Conservation (phyloP, 2,888 invertebrate genomes). For the Cantharis rufa region DNA sequence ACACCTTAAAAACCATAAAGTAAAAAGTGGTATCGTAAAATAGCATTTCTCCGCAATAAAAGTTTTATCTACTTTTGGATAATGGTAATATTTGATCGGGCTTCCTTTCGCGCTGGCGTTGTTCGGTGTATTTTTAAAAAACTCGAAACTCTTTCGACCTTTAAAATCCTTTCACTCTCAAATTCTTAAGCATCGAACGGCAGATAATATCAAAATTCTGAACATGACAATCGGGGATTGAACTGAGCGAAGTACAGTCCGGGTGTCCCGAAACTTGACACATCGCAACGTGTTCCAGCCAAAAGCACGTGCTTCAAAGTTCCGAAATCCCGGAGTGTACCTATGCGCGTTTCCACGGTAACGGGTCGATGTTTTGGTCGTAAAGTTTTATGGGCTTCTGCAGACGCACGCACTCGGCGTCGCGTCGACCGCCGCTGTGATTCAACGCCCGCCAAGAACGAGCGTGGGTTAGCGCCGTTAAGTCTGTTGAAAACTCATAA, state of each 20-base stretch:
- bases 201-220: conserved; percentile 48
- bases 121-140: neutral
- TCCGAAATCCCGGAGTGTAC: conserved; percentile 34
- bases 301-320: conserved; percentile 22
- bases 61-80: neutral
- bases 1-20: neutral
- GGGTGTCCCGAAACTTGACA: conserved; percentile 10
- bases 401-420: conserved; percentile 51
- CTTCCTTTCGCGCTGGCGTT: neutral
- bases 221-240: conserved; percentile 47
- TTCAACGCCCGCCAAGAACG: conserved; percentile 45
- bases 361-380: conserved; percentile 57
- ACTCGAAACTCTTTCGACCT: neutral
- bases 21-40: neutral
- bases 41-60: neutral
- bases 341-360: conserved; percentile 52
- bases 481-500: conserved; percentile 51
- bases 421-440: conserved; percentile 49
- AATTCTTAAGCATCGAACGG: conserved; percentile 13
- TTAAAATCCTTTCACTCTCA: neutral
- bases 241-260: conserved; percentile 40
- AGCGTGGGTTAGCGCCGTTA: conserved; percentile 45
- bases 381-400: conserved; percentile 57
- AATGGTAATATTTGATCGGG: neutral
- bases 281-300: conserved; percentile 13